phyloP scores from a whole-genome alignment of 2,888 invertebrate species.

The Philonicus albiceps region DNA sequence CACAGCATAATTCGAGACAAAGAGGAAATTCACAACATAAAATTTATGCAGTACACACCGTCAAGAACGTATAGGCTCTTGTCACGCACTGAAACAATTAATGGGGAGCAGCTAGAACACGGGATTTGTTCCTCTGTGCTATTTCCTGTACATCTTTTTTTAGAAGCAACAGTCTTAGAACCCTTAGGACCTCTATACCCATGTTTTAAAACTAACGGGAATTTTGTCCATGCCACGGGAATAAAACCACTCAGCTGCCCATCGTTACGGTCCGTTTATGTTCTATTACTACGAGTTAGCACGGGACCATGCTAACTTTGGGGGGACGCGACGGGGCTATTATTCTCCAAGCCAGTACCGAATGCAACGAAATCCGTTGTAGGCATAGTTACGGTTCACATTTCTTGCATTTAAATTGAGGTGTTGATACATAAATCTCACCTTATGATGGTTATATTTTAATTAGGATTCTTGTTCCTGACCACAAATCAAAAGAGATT shows the following conservation, averaged over 20 bases:
- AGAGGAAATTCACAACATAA: not conserved
- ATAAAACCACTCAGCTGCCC: not conserved
- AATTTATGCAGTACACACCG: not conserved
- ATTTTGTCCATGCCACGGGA: not conserved
- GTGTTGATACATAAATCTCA: not conserved
- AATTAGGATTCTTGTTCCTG: not conserved
- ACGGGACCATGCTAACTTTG: not conserved
- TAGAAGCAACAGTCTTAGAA: not conserved
- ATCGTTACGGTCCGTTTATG: not conserved
- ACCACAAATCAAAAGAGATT: not conserved
- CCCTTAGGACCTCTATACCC: not conserved
- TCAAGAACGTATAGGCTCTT: not conserved
- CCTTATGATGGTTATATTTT: not conserved
- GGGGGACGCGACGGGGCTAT: not conserved
- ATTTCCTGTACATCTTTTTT: not conserved
- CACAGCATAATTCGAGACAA: not conserved
- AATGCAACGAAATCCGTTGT: not conserved
- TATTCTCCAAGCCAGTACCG: not conserved
- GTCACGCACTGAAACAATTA: slow-evolving; percentile 2
- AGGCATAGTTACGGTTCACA: not conserved
- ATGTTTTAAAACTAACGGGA: not conserved
- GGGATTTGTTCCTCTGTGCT: not conserved
- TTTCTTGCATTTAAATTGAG: not conserved
- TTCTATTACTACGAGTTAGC: not conserved
- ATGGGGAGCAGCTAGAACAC: not conserved